phyloP scores from a whole-genome alignment of 2,888 invertebrate species.

The Hirtodrosophila cameraria region DNA sequence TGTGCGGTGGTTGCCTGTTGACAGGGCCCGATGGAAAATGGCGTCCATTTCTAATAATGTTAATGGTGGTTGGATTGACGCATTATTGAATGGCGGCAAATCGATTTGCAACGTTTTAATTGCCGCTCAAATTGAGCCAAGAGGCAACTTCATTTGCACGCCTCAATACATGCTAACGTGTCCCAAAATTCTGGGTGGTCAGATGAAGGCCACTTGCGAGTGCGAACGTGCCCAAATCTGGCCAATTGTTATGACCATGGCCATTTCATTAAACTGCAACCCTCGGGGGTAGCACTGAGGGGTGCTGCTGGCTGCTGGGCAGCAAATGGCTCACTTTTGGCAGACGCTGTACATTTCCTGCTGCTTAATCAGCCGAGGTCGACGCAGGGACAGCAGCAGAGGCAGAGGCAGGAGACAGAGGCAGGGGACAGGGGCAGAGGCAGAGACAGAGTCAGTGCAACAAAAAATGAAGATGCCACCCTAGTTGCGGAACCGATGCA shows the following conservation, averaged over 20 bases:
- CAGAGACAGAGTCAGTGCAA: constrained; percentile 1
- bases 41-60: constrained; percentile 38
- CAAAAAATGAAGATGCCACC: constrained; percentile 68
- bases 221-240: constrained; percentile 61
- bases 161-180: background rate
- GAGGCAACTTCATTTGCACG: constrained; percentile 55
- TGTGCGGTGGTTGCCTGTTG: constrained; percentile 47
- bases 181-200: constrained; percentile 66
- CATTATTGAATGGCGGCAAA: constrained; percentile 62
- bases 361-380: constrained; percentile 51
- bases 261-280: constrained; percentile 37
- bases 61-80: constrained; percentile 7
- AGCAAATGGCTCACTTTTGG: constrained; percentile 79
- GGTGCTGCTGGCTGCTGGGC: constrained; percentile 37
- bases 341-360: constrained; percentile 65
- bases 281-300: constrained; percentile 40
- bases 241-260: constrained; percentile 28
- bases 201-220: constrained; percentile 52
- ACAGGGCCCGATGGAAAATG: constrained; percentile 33
- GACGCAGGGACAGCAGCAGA: constrained; percentile 10
- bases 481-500: constrained; percentile 82
- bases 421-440: constrained; percentile 14
- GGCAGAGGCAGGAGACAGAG: constrained; percentile 24
- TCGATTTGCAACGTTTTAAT: constrained; percentile 78
- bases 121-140: constrained; percentile 66